Evolutionary conservation across 1,140 invertebrate genomes (phyloP).

Genomic region (Cyrtorhinus lividipennis): DNA sequence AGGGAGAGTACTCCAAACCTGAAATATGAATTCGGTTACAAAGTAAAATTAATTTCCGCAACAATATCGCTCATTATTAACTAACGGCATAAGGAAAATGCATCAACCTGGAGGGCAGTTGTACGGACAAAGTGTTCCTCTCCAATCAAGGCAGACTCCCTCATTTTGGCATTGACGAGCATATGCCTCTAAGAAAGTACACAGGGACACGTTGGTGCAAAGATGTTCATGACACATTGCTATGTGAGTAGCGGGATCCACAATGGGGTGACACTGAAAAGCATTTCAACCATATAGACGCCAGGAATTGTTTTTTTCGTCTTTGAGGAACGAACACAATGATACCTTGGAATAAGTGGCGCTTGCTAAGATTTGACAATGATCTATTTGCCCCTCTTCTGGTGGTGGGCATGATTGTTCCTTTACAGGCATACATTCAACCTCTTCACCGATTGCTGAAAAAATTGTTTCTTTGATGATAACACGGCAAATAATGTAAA

Average conservation of each 20-base stretch:
- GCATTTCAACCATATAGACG: too few relatives aligned
- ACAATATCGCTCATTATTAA: too few relatives aligned
- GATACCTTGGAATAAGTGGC: slow-evolving; percentile 40
- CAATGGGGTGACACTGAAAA: slow-evolving; percentile 48
- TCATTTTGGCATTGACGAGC: slow-evolving; percentile 49
- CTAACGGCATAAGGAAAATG: too few relatives aligned
- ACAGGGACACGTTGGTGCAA: slow-evolving; percentile 40
- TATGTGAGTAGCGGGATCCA: slow-evolving; percentile 50
- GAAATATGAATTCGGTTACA: too few relatives aligned
- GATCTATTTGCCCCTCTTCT: slow-evolving; percentile 34
- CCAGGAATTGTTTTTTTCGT: too few relatives aligned
- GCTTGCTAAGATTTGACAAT: slow-evolving; percentile 47
- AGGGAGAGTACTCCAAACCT: slow-evolving; percentile 50
- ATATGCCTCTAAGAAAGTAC: slow-evolving; percentile 51
- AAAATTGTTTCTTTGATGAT: neutral
- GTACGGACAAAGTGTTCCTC: slow-evolving; percentile 43
- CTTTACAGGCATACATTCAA: slow-evolving; percentile 22
- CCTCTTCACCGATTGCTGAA: slow-evolving; percentile 21
- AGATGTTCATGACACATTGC: slow-evolving; percentile 51
- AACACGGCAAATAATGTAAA: neutral
- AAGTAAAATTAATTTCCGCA: too few relatives aligned
- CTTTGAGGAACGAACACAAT: too few relatives aligned
- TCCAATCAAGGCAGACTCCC: slow-evolving; percentile 58
- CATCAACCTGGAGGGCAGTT: slow-evolving; percentile 33
- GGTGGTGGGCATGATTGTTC: slow-evolving; percentile 27